phyloP scores from a whole-genome alignment of 1,140 invertebrate species.

The Trachymyrmex cornetzi region DNA sequence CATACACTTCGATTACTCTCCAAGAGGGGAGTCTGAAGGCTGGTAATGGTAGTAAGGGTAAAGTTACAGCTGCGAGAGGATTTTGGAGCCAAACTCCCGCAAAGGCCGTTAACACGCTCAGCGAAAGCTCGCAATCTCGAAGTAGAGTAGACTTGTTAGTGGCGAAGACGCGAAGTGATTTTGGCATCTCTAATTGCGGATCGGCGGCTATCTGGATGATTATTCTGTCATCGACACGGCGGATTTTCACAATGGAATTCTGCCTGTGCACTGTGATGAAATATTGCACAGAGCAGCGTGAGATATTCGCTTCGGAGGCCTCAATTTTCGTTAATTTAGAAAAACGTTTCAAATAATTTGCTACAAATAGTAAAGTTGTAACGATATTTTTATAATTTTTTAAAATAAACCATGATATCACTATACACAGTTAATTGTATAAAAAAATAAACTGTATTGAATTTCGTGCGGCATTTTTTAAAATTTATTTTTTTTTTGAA shows the following conservation, averaged over 20 bases:
- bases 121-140: conserved; percentile 62
- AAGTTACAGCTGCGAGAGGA: conserved; percentile 62
- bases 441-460: neutral
- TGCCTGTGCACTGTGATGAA: neutral
- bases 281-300: neutral
- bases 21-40: conserved; percentile 31
- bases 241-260: conserved; percentile 24
- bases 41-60: conserved; percentile 50
- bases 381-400: neutral
- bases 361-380: neutral
- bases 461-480: neutral
- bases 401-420: neutral
- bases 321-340: neutral
- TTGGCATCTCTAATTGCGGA: conserved; percentile 56
- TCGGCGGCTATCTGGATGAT: conserved; percentile 54
- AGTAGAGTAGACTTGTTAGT: conserved; percentile 48
- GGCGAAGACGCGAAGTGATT: conserved; percentile 54
- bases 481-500: neutral
- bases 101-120: conserved; percentile 59
- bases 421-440: neutral
- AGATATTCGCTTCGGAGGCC: neutral
- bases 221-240: conserved; percentile 55
- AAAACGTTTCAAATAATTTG: neutral
- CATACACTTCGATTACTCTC: conserved; percentile 62
- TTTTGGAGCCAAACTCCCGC: conserved; percentile 56